Evolutionary conservation across 30 jellyfish, hydroid and myxozoan species (phyloP), one percentile per base, ranked within the genome.

Genomic region (Aurelia aurita): DNA sequence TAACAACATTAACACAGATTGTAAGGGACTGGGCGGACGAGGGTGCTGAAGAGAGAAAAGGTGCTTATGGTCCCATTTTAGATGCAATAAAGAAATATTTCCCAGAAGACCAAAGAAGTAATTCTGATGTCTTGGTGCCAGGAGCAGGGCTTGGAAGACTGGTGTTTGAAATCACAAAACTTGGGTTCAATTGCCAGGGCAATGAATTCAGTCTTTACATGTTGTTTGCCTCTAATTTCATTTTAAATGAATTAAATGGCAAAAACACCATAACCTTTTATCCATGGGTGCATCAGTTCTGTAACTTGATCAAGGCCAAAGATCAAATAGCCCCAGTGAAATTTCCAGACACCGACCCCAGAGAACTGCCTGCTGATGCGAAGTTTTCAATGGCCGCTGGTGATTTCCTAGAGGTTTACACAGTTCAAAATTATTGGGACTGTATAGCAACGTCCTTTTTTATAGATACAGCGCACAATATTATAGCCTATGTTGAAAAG

Each of bases 141-240:
- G 99, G 99, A 5, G 96, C 98, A 11, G 98, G 99, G 16, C 94
- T 96, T 28, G 99, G 99, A 11, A 74, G 99, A 44, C 80, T 96
- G 44, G 83, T 96, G 88, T 82, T 25, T 88, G 99, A 96, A 58
- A 81, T 94, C 44, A 97, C 98, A 32, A 77, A 71, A 54, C 84
- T 59, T 26, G 99, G 99, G 13, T 96, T 78, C 57, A 54, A 55
- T 45, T 90, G 98, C 62, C 97, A 88, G 54, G 98, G 98, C 23
- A 96, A 90, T 80, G 99, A 96, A 70, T 88, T 88, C 55, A 92
- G 98, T 62, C 75, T 90, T 60, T 88, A 87, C 72, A 96, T 96
- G 99, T 80, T 96, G n/a, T 90, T 96, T 91, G 97, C 98, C 14
- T 91, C 99, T 19, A 91, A 91, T 55, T 88, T 54, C 63, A 91